Evolutionary conservation across 2,113 vertebrate genomes (phyloP).

Genomic region (Centropristis striata): DNA sequence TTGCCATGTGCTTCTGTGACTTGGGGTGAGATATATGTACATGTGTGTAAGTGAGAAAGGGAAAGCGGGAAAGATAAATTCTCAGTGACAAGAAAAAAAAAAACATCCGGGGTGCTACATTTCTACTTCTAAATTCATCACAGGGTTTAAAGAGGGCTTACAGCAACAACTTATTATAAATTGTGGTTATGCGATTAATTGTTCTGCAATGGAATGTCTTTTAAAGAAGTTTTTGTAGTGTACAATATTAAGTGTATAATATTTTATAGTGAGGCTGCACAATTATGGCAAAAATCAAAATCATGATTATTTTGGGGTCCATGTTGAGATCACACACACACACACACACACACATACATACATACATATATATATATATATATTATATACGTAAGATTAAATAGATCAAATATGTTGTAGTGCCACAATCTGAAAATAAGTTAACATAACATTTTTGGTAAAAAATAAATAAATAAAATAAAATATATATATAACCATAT

Average conservation of each 20-base stretch:
- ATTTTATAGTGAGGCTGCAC: background rate
- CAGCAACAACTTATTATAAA: background rate
- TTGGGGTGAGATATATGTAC: constrained; percentile 17
- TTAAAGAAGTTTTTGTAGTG: background rate
- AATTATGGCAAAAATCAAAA: no score
- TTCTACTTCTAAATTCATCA: background rate
- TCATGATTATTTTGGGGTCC: no score
- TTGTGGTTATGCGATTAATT: background rate
- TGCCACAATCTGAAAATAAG: no score
- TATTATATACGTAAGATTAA: no score
- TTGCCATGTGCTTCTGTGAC: constrained; percentile 72
- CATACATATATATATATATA: no score
- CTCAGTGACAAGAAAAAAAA: constrained; percentile 27
- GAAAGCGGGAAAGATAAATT: constrained; percentile 9
- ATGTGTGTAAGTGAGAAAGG: constrained; percentile 23
- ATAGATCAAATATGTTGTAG: no score
- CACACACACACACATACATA: no score
- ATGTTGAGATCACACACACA: no score
- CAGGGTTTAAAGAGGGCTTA: background rate
- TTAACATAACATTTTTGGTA: no score
- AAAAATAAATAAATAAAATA: no score
- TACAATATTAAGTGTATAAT: no score
- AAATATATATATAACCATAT: background rate
- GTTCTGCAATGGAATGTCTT: background rate
- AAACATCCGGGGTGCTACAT: background rate